Base-by-base conservation (phyloP, 2,888 invertebrate genomes). In the Caenorhabditis virilis region DNA sequence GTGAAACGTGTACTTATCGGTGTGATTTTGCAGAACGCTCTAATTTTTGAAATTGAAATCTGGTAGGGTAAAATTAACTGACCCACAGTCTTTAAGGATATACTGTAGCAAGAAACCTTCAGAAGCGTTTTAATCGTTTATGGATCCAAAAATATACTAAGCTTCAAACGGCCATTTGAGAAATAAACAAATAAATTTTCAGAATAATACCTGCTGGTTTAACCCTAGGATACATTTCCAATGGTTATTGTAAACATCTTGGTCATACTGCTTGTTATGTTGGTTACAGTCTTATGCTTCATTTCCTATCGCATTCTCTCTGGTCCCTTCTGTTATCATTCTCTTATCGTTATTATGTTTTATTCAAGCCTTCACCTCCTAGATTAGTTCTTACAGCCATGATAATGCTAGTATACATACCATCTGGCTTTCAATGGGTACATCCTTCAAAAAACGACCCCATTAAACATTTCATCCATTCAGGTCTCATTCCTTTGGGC, bases 331-430 rank as follows among this genome's bases (percentile, higher is more conserved):
- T 52, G 2, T 25, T 52, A 18, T 52, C 52, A 11, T 52, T 52
- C 30, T 42, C 52, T 11, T 52, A 52, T 33, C 52, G 52, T 6
- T 52, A 42, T 26, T 52, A 52, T 20, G 33, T 52, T 33, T 25
- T 52, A 7, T 33, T 23, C 23, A 11, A 33, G 3, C 43, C 42
- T 1, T 26, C 52, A 3, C 41, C 42, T 11, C 3, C 16, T n/a
- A 22, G 15, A n/a, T 9, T 2, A 3, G 16, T 11, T 16, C 7
- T 50, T 15, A 2, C 25, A 13, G 2, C 20, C 1, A n/a, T 50
- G 4, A n/a, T 50, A 6, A 5, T 50, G 2, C n/a, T 50, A 1
- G 16, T 39, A 3, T 50, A 50, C 18, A 1, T 23, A 4, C 50
- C 50, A 26, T 50, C 50, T 1, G n/a, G 23, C 13, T n/a, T 38